Conservation (phyloP, 2,797 vertebrate genomes). For the Melanotaenia parkinsoni region DNA sequence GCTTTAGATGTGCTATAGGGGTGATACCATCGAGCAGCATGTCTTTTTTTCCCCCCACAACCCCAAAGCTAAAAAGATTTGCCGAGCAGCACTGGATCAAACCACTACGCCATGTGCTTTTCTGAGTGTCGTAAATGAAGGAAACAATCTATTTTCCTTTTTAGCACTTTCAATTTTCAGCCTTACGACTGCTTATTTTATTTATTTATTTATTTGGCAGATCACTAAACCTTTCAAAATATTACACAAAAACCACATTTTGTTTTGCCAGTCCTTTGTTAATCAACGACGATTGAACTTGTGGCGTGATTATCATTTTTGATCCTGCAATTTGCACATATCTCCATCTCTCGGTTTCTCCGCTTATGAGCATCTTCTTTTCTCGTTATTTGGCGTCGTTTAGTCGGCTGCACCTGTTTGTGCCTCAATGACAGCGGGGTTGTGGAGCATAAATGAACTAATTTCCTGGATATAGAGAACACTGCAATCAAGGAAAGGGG, state of each 20-base stretch:
- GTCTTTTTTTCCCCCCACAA: conserved; percentile 37
- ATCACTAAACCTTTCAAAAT: conserved; percentile 24
- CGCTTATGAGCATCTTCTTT: conserved; percentile 31
- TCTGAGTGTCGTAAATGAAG: conserved; percentile 4
- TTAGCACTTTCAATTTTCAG: not conserved
- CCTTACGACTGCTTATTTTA: not conserved
- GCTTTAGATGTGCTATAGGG: conserved; percentile 30
- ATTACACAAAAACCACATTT: conserved; percentile 15
- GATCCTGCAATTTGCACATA: conserved; percentile 36
- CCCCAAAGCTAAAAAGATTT: conserved; percentile 37
- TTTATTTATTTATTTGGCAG: not conserved
- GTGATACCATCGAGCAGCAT: conserved; percentile 15
- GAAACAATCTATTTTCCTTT: conserved; percentile 12
- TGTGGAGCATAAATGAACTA: conserved; percentile 83
- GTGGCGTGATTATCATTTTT: conserved; percentile 30
- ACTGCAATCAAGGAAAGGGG: conserved; percentile 83
- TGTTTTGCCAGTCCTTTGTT: conserved; percentile 26
- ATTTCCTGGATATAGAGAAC: conserved; percentile 84
- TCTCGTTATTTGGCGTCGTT: conserved; percentile 43
- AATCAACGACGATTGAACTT: conserved; percentile 55
- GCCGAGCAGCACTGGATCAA: conserved; percentile 22
- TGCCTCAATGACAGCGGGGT: conserved; percentile 71
- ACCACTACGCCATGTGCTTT: not conserved
- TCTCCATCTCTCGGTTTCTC: conserved; percentile 48
- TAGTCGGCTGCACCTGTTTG: conserved; percentile 81